These are phyloP conservation scores for Phyllotis vaccarum DNA, from an alignment of 2,797 vertebrate genomes.

Conservation along the genomic window DNA sequence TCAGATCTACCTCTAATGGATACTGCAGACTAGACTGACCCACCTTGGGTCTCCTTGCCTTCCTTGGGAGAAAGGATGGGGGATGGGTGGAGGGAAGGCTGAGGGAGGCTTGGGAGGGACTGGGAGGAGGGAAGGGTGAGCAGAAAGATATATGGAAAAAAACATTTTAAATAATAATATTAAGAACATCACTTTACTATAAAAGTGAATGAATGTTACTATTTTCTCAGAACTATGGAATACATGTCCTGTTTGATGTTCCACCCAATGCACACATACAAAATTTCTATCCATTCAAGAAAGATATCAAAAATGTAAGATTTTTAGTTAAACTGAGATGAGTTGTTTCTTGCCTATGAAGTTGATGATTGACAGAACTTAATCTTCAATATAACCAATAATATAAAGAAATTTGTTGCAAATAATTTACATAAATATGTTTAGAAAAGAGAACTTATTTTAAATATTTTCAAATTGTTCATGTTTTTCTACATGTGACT, in stretches of 20 bases:
- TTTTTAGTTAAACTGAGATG: background rate
- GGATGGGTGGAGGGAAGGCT: too few species aligned
- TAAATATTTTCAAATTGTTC: background rate
- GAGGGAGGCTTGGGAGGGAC: too few species aligned
- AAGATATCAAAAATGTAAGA: background rate
- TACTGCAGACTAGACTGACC: too few species aligned
- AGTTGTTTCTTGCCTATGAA: background rate
- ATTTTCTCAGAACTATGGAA: background rate
- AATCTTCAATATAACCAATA: background rate
- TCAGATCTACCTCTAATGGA: too few species aligned
- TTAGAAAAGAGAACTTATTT: background rate
- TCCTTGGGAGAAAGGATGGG: too few species aligned
- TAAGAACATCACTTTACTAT: background rate
- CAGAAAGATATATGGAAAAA: too few species aligned
- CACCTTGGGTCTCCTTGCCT: too few species aligned
- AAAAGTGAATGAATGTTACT: background rate
- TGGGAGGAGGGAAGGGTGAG: too few species aligned
- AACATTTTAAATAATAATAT: too few species aligned
- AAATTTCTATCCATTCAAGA: background rate
- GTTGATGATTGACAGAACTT: background rate
- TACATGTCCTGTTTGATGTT: background rate
- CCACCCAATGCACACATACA: background rate
- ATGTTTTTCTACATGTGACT: background rate
- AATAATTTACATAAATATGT: background rate
- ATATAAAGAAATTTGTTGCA: background rate